Percentiles rank a stretch among this genome's conserved stretches.
Conservation (phyloP, 2,113 vertebrate species). For the Chaetura pelagica region DNA sequence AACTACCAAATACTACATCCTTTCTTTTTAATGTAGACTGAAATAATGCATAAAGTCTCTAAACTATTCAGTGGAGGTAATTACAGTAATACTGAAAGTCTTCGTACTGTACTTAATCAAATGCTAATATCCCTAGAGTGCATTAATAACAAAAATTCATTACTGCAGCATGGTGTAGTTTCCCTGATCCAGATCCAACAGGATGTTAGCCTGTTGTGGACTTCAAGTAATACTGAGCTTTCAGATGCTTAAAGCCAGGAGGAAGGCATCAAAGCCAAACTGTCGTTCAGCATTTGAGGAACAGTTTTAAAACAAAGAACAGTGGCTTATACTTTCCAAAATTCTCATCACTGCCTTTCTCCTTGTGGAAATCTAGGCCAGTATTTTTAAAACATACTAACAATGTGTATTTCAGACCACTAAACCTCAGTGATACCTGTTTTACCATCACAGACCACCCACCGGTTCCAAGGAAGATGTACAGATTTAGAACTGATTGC, state of each 20-base stretch:
- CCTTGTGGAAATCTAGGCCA: not conserved
- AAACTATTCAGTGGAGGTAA: not conserved
- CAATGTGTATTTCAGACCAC: not conserved
- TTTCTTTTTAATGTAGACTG: not conserved
- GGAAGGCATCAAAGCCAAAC: not conserved
- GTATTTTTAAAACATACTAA: not conserved
- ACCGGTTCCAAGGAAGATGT: not conserved
- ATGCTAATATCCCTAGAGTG: not conserved
- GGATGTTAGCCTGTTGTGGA: not conserved
- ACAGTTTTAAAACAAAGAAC: not conserved
- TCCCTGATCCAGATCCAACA: not conserved
- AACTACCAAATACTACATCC: not conserved
- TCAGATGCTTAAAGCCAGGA: not conserved
- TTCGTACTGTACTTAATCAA: constrained; percentile 16
- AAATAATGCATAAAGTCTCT: not conserved
- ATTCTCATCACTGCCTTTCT: not conserved
- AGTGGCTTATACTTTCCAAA: not conserved
- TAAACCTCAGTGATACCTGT: not conserved
- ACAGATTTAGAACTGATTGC: not conserved
- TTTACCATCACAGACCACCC: not conserved
- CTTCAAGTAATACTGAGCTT: not conserved
- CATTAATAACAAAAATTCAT: constrained; percentile 11
- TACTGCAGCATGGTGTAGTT: not conserved
- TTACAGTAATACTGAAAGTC: not conserved
- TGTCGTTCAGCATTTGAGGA: not conserved